Conservation (phyloP, 2,113 vertebrate genomes). For the Microtus montanus region DNA sequence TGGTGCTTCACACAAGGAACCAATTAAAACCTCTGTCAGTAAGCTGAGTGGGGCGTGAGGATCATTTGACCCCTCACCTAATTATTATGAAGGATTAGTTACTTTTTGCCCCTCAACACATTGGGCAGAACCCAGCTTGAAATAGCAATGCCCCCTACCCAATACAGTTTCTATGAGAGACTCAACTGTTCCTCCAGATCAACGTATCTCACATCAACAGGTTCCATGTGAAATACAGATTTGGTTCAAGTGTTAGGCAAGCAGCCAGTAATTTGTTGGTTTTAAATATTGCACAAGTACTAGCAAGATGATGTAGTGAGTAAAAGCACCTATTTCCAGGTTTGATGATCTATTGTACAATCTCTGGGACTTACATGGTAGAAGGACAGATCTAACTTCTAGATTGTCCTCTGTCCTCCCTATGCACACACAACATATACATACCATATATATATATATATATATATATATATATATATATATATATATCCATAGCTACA, state of each 20-base stretch:
- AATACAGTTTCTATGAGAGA: not conserved
- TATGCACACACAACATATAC: not conserved
- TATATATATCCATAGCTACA: accelerated
- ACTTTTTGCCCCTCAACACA: not conserved
- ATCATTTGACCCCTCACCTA: not conserved
- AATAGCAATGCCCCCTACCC: not conserved
- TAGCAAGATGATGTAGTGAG: not conserved
- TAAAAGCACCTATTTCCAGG: not conserved
- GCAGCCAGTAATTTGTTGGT: not conserved
- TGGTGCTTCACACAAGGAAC: not conserved
- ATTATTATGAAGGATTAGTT: not conserved
- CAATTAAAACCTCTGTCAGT: not conserved
- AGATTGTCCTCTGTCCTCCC: not conserved
- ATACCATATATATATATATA: no score
- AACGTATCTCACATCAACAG: not conserved
- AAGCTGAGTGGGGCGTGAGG: not conserved
- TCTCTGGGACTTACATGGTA: not conserved
- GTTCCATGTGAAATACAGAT: not conserved
- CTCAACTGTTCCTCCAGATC: not conserved
- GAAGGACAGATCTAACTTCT: not conserved
- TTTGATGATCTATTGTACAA: no score
- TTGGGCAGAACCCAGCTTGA: not conserved
- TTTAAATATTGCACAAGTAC: not conserved
- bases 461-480: no score
- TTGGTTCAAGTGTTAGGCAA: not conserved